Evolutionary conservation across 2,888 invertebrate genomes (phyloP).

Genomic region (Sylvicola cinctus): DNA sequence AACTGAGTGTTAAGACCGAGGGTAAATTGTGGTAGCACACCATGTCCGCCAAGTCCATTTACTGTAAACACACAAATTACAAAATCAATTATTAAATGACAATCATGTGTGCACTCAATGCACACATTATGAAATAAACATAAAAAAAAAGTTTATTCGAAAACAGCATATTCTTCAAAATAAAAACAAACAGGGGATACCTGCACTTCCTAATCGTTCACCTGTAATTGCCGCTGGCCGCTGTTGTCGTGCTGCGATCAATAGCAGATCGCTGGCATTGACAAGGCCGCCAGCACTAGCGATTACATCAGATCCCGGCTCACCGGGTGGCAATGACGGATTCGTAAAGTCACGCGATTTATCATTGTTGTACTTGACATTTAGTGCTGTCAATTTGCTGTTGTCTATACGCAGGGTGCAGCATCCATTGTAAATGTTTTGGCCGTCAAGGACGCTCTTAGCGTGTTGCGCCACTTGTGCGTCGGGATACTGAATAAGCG

Average conservation of each 20-base stretch:
- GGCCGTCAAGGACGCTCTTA: slow-evolving; percentile 90
- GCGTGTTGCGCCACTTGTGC: slow-evolving; percentile 92
- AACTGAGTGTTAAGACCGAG: slow-evolving; percentile 72
- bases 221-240: slow-evolving; percentile 24
- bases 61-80: slow-evolving; percentile 11
- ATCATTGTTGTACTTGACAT: slow-evolving; percentile 99
- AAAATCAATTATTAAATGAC: background rate
- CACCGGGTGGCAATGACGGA: slow-evolving; percentile 90
- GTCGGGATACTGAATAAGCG: slow-evolving; percentile 96
- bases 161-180: background rate
- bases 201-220: slow-evolving; percentile 29
- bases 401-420: slow-evolving; percentile 98
- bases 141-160: too few species aligned
- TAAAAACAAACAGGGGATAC: slow-evolving; percentile 12
- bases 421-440: slow-evolving; percentile 98
- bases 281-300: slow-evolving; percentile 31
- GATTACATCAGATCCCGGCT: slow-evolving; percentile 40
- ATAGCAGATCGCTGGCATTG: slow-evolving; percentile 32
- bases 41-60: slow-evolving; percentile 49
- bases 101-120: background rate
- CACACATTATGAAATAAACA: too few species aligned
- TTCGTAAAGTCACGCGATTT: slow-evolving; percentile 99
- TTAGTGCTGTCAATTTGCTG: slow-evolving; percentile 92
- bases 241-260: slow-evolving; percentile 25
- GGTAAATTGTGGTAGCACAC: slow-evolving; percentile 72